phyloP scores from a whole-genome alignment of 1,140 invertebrate species.

The Ctenoplectra terminalis region DNA sequence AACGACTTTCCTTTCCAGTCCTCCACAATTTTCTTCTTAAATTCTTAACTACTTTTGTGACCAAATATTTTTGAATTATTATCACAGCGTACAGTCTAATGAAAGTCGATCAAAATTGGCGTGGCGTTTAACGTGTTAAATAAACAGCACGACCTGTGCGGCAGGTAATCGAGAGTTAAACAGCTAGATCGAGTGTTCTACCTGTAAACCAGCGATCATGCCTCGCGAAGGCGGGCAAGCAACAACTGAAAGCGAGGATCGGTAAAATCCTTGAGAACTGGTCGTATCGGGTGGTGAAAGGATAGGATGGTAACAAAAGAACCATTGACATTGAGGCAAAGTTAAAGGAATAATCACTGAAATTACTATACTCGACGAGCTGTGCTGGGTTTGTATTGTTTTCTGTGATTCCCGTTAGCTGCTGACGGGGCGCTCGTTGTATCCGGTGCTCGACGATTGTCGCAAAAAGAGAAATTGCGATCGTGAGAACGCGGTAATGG shows the following conservation, averaged over 20 bases:
- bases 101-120: too few species aligned
- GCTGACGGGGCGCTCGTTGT: not conserved
- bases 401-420: conserved; percentile 36
- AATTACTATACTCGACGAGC: not conserved
- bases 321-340: conserved; percentile 1
- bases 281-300: conserved; percentile 25
- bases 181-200: conserved; percentile 1
- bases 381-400: conserved; percentile 15
- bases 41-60: too few species aligned
- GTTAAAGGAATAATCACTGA: conserved; percentile 26
- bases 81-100: too few species aligned
- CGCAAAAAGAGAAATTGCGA: conserved; percentile 1
- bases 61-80: too few species aligned
- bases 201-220: not conserved
- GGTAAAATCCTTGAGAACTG: conserved; percentile 41
- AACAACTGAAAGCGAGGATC: conserved; percentile 33
- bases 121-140: too few species aligned
- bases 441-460: not conserved
- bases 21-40: too few species aligned
- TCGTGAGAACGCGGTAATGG: not conserved
- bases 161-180: conserved; percentile 32
- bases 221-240: not conserved
- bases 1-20: too few species aligned
- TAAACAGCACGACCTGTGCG: not conserved
- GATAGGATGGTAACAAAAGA: conserved; percentile 41